Evolutionary conservation across 2,797 vertebrate genomes (phyloP), one percentile per base, ranked within the genome.

Genomic region (Trachops cirrhosus): DNA sequence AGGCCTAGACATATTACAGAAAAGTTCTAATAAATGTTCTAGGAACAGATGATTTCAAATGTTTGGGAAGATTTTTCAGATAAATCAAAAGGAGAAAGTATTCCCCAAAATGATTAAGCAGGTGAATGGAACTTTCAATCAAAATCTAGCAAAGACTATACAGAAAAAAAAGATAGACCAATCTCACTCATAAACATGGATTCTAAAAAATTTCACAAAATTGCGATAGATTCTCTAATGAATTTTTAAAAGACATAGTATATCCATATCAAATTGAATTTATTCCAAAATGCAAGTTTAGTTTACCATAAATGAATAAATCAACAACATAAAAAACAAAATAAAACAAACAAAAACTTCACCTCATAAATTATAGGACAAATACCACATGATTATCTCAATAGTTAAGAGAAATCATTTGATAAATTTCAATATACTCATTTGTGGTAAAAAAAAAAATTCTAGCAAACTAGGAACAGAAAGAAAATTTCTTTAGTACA

Each of bases 61-160:
- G 39, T 77, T 54, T 77, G 32, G 44, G 59, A 86, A 50, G 8
- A 74, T 86, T 86, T 78, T 89, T 34, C 29, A 77, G 32, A 77
- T 82, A 95, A 95, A 77, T 94, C n/a, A 52, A 86, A 86, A 86
- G 50, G 64, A 68, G 19, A 29, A 90, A 68, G 2, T 82, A 67
- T 62, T 89, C 26, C 59, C 37, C 14, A 32, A 94, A 92, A 91
- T 32, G 12, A 80, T 74, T 73, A 82, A 82, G 24, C n/a, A 78
- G 26, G 34, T 71, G 24, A 82, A 82, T 57, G 6, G 71, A 70
- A 89, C 68, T 91, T 68, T 89, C 48, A 89, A 68, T 94, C 78
- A 94, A 86, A 93, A 78, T 96, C 15, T 73, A 29, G 67, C 22
- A 77, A 91, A 24, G 29, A 79, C 39, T 73, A 34, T 32, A 79